phyloP scores from a whole-genome alignment of 2,113 vertebrate species.

The Emydura subglobosa region DNA sequence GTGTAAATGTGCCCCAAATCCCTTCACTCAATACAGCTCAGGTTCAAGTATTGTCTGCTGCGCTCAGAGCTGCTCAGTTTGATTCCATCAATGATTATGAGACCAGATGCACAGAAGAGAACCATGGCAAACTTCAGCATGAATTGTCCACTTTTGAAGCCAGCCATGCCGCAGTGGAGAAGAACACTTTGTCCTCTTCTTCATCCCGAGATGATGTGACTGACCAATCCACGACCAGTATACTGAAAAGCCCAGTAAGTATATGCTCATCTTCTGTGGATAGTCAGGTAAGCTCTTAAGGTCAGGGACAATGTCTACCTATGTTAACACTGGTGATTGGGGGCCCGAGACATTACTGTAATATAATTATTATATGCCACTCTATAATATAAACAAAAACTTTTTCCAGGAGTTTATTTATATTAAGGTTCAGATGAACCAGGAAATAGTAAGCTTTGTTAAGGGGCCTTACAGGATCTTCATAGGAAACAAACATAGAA shows the following conservation, averaged over 20 bases:
- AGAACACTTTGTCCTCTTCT: neutral
- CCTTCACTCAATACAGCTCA: constrained; percentile 79
- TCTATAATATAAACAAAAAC: neutral
- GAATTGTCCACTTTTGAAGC: neutral
- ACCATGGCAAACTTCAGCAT: neutral
- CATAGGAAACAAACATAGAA: neutral
- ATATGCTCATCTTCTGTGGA: neutral
- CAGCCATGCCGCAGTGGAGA: neutral
- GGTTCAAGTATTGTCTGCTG: constrained; percentile 88
- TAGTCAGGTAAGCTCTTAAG: neutral
- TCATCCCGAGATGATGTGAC: neutral
- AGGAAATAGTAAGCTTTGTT: neutral
- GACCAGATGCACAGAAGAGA: constrained; percentile 20
- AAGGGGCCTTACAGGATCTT: neutral
- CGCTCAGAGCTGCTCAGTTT: constrained; percentile 86
- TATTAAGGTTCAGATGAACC: neutral
- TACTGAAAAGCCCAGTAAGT: constrained; percentile 67
- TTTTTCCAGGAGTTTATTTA: neutral
- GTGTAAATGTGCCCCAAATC: neutral
- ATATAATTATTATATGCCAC: neutral
- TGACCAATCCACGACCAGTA: neutral
- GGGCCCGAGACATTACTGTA: neutral
- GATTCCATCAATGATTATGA: constrained; percentile 71
- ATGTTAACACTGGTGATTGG: neutral
- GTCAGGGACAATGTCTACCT: neutral